Percentiles rank a stretch among this genome's conserved stretches.
Conservation (phyloP, 2,888 invertebrate genomes). For the Macrosoma leucophasiata region DNA sequence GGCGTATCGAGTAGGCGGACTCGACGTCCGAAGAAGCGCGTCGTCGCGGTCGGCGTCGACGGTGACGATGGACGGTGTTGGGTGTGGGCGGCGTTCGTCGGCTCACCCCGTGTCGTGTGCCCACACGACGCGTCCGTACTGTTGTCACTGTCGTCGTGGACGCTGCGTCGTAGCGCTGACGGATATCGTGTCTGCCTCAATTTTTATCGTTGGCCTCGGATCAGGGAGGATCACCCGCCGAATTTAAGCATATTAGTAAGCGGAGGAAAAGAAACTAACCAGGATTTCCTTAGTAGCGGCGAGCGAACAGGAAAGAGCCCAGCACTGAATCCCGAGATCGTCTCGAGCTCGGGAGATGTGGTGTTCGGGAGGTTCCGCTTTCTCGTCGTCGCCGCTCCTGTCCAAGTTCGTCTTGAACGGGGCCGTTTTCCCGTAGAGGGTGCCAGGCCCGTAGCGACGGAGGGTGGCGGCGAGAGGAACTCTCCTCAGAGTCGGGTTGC, state of each 20-base stretch:
- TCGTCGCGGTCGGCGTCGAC: too few species aligned
- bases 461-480: constrained; percentile 34
- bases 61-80: too few species aligned
- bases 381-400: constrained; percentile 38
- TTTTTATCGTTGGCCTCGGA: constrained; percentile 49
- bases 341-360: constrained; percentile 61
- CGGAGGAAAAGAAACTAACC: constrained; percentile 77
- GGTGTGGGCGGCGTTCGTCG: too few species aligned
- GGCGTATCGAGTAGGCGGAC: too few species aligned
- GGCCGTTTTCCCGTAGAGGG: constrained; percentile 68
- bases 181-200: constrained; percentile 30
- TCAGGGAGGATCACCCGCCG: constrained; percentile 60
- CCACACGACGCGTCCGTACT: too few species aligned
- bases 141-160: constrained; percentile 26
- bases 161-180: constrained; percentile 17
- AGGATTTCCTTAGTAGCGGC: constrained; percentile 52
- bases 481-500: constrained; percentile 68
- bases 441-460: constrained; percentile 69
- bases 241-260: constrained; percentile 82
- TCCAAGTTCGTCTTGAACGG: constrained; percentile 70
- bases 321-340: constrained; percentile 71
- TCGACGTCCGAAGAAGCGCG: too few species aligned
- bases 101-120: too few species aligned
- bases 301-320: constrained; percentile 75
- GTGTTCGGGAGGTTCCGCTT: constrained; percentile 66